Conservation (phyloP, 2,888 invertebrate genomes). For the Formica aserva region DNA sequence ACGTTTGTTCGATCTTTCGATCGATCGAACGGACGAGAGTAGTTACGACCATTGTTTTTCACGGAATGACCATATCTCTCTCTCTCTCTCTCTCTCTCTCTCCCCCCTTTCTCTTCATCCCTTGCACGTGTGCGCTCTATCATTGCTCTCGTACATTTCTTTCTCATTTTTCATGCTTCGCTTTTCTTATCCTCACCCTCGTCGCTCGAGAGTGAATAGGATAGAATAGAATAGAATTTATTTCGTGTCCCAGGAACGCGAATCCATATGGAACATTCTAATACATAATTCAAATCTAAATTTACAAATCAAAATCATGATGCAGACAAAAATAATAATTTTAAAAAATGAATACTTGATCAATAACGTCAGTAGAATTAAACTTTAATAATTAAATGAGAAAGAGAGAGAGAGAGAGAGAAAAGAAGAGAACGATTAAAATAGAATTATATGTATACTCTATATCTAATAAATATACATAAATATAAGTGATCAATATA, state of each 20-base stretch:
- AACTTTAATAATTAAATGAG: not conserved
- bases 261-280: not conserved
- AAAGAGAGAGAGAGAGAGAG: slow-evolving; percentile 54
- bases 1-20: slow-evolving; percentile 63
- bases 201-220: slow-evolving; percentile 11
- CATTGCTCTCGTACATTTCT: slow-evolving; percentile 65
- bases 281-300: not conserved
- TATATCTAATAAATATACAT: slow-evolving; percentile 1
- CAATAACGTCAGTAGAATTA: not conserved
- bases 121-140: slow-evolving; percentile 61
- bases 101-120: not conserved
- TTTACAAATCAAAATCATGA: not conserved
- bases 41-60: slow-evolving; percentile 70
- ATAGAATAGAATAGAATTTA: slow-evolving; percentile 5
- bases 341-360: not conserved
- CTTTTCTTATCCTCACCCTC: slow-evolving; percentile 24
- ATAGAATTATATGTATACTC: not conserved
- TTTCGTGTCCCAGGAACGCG: not conserved
- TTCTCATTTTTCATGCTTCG: slow-evolving; percentile 42
- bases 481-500: not conserved
- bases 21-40: slow-evolving; percentile 66
- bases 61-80: slow-evolving; percentile 67
- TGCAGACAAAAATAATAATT: not conserved
- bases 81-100: not conserved
- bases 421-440: slow-evolving; percentile 12